These are phyloP conservation scores for Rhinopomastus cyanomelas DNA, from an alignment of 2,113 vertebrate genomes.

Conservation along the genomic window DNA sequence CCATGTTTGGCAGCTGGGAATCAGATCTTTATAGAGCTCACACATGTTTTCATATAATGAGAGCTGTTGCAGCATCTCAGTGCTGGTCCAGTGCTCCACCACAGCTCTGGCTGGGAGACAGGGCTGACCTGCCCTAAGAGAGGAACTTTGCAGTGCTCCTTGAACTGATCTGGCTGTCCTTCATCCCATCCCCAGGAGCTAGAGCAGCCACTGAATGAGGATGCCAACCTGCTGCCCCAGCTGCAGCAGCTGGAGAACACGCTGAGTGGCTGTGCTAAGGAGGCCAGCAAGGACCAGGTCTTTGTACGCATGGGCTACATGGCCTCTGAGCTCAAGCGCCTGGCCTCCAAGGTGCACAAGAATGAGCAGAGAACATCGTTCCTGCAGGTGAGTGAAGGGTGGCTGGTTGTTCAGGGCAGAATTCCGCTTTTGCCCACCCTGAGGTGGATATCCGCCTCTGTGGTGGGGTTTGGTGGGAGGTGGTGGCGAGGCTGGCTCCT, in stretches of 20 bases:
- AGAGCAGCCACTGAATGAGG: conserved; percentile 77
- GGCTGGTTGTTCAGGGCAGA: background rate
- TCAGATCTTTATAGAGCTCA: background rate
- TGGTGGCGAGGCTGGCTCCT: background rate
- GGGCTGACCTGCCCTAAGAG: background rate
- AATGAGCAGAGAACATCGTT: conserved; percentile 93
- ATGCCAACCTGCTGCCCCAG: conserved; percentile 86
- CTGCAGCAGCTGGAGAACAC: conserved; percentile 92
- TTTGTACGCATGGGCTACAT: conserved; percentile 92
- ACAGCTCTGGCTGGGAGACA: rapidly evolving
- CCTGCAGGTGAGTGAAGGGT: conserved; percentile 81
- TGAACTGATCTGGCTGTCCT: rapidly evolving
- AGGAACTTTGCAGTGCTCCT: background rate
- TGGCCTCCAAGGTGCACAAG: conserved; percentile 96
- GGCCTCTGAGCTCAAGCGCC: conserved; percentile 95
- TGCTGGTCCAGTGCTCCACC: background rate
- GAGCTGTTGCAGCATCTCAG: background rate
- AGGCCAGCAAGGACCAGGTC: conserved; percentile 91
- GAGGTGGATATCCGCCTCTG: background rate
- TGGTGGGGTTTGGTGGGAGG: background rate
- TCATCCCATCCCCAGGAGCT: conserved; percentile 50
- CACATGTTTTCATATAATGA: rapidly evolving
- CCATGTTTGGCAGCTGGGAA: background rate
- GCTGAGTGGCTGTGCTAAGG: conserved; percentile 89
- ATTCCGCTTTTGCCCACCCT: background rate